A percentile compares a stretch with the other conserved stretches of the same genome.
Conservation (phyloP, 2,797 vertebrate genomes). For the Etheostoma nigrum region DNA sequence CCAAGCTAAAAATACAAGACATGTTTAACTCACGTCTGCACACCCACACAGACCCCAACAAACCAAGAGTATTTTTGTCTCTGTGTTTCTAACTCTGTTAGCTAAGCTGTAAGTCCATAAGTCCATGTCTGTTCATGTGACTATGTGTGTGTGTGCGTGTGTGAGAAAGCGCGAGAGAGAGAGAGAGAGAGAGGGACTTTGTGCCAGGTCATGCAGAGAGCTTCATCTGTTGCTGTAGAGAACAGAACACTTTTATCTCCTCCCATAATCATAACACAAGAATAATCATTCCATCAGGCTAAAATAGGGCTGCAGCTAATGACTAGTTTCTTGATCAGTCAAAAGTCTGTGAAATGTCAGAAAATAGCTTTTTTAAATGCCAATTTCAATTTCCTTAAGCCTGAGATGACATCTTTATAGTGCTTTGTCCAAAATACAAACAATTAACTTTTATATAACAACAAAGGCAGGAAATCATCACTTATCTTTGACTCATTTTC, state of each 20-base stretch:
- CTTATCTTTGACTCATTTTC: too few species aligned
- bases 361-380: not conserved
- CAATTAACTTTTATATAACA: not conserved
- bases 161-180: not conserved
- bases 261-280: constrained; percentile 18
- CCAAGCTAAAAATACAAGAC: constrained; percentile 63
- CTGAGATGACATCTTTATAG: not conserved
- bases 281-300: constrained; percentile 39
- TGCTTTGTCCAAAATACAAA: not conserved
- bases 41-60: constrained; percentile 36
- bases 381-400: not conserved
- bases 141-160: constrained; percentile 15
- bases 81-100: constrained; percentile 29
- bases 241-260: constrained; percentile 37
- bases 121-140: constrained; percentile 23
- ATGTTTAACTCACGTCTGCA: constrained; percentile 45
- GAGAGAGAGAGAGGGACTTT: constrained; percentile 1
- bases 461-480: too few species aligned
- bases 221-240: constrained; percentile 77
- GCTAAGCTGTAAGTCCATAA: constrained; percentile 22
- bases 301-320: not conserved
- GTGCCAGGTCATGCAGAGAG: constrained; percentile 77
- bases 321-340: not conserved
- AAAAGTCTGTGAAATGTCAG: constrained; percentile 1
- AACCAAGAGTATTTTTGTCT: constrained; percentile 40